These are phyloP conservation scores for Syncerus caffer DNA, from an alignment of 2,797 vertebrate species.

Conservation along the genomic window DNA sequence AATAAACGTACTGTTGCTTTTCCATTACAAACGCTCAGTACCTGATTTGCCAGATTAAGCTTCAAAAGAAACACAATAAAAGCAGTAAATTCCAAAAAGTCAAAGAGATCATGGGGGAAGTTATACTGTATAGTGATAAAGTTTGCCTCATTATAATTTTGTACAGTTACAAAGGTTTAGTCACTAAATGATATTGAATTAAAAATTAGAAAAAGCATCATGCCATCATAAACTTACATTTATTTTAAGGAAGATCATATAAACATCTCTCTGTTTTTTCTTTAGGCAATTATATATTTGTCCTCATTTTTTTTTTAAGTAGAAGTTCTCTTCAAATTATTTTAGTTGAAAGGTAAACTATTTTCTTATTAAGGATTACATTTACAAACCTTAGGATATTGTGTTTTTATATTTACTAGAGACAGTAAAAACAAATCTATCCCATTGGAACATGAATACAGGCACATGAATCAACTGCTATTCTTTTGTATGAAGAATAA, in stretches of 20 bases:
- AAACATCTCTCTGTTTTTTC: neutral
- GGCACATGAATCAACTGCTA: neutral
- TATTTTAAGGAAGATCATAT: neutral
- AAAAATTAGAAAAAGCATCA: neutral
- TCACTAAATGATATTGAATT: neutral
- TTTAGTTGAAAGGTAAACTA: neutral
- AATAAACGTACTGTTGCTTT: neutral
- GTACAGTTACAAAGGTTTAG: neutral
- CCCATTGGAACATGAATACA: neutral
- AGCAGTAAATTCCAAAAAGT: neutral
- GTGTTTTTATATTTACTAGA: neutral
- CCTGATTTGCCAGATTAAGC: neutral
- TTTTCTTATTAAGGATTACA: neutral
- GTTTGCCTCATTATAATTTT: neutral
- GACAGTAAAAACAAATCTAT: neutral
- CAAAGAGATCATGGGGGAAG: accelerated
- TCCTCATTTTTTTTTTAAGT: neutral
- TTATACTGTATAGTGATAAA: neutral
- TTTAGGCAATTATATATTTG: neutral
- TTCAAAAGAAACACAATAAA: slow-evolving; percentile 12
- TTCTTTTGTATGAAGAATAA: neutral
- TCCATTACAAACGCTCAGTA: neutral
- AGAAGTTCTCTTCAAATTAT: neutral
- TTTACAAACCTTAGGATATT: neutral
- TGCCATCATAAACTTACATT: neutral